Conservation (phyloP, 2,888 invertebrate species). For the Pachydiplax longipennis region DNA sequence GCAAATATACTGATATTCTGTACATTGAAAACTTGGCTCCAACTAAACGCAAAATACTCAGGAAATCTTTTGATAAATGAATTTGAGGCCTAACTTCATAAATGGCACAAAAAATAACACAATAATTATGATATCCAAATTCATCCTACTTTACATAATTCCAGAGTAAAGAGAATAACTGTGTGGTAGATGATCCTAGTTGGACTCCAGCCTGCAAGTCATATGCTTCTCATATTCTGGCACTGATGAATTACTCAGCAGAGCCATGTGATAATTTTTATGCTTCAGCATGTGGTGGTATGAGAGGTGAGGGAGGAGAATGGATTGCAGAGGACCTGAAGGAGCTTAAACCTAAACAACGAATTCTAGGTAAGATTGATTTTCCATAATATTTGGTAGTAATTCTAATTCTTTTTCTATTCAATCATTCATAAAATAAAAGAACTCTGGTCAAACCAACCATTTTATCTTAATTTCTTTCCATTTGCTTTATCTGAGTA, state of each 20-base stretch:
- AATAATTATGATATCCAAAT: no score
- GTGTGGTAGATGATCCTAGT: no score
- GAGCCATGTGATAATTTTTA: constrained; percentile 56
- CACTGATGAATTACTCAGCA: constrained; percentile 55
- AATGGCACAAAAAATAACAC: no score
- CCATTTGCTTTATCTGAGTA: no score
- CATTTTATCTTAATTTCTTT: no score
- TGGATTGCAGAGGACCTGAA: constrained; percentile 51
- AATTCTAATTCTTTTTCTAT: background rate
- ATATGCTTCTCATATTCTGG: constrained; percentile 53
- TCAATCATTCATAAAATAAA: background rate
- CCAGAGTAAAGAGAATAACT: no score
- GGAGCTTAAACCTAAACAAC: constrained; percentile 50
- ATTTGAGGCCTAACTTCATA: no score
- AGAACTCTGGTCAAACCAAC: background rate
- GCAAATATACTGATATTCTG: no score
- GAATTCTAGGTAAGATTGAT: constrained; percentile 52
- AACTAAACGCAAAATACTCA: no score
- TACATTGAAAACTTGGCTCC: no score
- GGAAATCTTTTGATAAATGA: no score
- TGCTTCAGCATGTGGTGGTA: constrained; percentile 54
- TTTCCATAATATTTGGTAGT: background rate
- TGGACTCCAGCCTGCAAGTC: constrained; percentile 50
- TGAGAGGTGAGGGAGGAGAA: constrained; percentile 51
- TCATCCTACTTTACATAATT: no score